Evolutionary conservation across 2,888 invertebrate species (phyloP).

Genomic region (Nowickia ferox): DNA sequence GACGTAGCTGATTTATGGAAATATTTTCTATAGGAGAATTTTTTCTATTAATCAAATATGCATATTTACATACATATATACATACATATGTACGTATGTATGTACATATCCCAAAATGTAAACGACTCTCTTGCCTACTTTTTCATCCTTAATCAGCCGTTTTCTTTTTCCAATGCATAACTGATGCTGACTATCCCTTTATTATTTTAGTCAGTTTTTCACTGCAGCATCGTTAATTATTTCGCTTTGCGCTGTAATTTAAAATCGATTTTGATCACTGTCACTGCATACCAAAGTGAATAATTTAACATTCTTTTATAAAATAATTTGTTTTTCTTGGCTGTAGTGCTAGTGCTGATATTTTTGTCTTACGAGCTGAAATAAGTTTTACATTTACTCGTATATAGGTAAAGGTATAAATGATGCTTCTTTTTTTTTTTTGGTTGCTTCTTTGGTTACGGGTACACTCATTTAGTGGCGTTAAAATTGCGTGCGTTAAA

Average conservation of each 20-base stretch:
- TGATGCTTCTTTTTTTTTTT: conserved; percentile 1
- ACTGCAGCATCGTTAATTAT: conserved; percentile 34
- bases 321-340: conserved; percentile 29
- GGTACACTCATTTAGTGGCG: conserved; percentile 66
- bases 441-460: conserved; percentile 5
- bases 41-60: too few relatives aligned
- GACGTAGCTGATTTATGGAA: too few relatives aligned
- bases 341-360: conserved; percentile 4
- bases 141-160: neutral
- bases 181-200: neutral
- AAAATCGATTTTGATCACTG: conserved; percentile 62
- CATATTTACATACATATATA: too few relatives aligned
- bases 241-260: conserved; percentile 47
- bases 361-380: conserved; percentile 25
- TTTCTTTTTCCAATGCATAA: neutral
- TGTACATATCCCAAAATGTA: neutral
- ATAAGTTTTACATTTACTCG: conserved; percentile 37
- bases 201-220: neutral
- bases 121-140: neutral
- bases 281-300: conserved; percentile 62
- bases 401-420: neutral
- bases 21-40: too few relatives aligned
- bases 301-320: conserved; percentile 58
- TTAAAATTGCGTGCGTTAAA: conserved; percentile 74
- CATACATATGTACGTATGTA: neutral